These are phyloP conservation scores for Pseudomyrmex dendroicus DNA, from an alignment of 1,140 invertebrate genomes.

Conservation along the genomic window DNA sequence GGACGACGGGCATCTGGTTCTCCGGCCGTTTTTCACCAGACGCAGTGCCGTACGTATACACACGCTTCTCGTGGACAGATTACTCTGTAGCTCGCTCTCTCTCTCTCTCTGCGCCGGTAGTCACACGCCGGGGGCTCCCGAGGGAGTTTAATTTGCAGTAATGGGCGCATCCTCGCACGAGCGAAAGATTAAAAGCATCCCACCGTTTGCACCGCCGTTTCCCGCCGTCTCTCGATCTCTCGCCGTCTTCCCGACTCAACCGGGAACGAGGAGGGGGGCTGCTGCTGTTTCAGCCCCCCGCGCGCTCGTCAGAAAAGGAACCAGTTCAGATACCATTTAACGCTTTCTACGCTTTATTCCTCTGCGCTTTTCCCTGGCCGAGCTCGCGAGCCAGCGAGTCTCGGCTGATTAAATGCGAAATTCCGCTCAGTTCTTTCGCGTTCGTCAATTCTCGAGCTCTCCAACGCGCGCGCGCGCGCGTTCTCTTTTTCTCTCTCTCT, in stretches of 20 bases:
- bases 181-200: constrained; percentile 77
- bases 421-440: constrained; percentile 77
- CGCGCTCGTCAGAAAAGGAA: constrained; percentile 70
- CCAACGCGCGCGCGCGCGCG: constrained; percentile 21
- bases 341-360: constrained; percentile 69
- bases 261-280: constrained; percentile 58
- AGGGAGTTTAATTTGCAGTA: constrained; percentile 79
- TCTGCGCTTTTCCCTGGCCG: constrained; percentile 40
- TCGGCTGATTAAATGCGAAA: constrained; percentile 79
- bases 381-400: constrained; percentile 47
- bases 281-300: constrained; percentile 18
- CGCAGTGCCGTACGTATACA: constrained; percentile 55
- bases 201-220: constrained; percentile 51
- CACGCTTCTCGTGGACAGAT: constrained; percentile 68
- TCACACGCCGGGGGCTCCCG: constrained; percentile 72
- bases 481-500: no score
- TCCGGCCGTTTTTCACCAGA: constrained; percentile 68
- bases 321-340: constrained; percentile 73
- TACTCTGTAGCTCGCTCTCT: constrained; percentile 67
- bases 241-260: constrained; percentile 68
- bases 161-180: constrained; percentile 76
- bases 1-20: constrained; percentile 71
- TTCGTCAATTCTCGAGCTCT: constrained; percentile 62
- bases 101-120: constrained; percentile 27
- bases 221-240: constrained; percentile 58